These are phyloP conservation scores for Tuberolachnus salignus DNA, from an alignment of 2,888 invertebrate species.

Conservation along the genomic window DNA sequence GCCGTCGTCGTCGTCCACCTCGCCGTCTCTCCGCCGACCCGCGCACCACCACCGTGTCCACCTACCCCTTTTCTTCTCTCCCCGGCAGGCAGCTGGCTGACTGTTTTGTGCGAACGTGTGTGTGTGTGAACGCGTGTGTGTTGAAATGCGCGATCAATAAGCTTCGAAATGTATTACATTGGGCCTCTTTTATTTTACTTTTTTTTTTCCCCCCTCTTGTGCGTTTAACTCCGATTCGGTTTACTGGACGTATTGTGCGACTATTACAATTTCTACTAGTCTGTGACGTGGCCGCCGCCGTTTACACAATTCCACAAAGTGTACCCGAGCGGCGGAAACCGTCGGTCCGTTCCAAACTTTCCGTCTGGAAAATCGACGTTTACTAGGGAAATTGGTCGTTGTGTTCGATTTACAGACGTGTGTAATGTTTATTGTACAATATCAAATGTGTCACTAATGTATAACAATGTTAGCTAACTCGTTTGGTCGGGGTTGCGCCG, in stretches of 20 bases:
- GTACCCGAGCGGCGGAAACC: background rate
- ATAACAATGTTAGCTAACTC: background rate
- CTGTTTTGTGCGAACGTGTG: conserved; percentile 14
- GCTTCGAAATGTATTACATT: conserved; percentile 45
- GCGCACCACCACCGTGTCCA: conserved; percentile 23
- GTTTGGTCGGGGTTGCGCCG: background rate
- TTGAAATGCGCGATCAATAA: conserved; percentile 56
- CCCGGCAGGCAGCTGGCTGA: conserved; percentile 29
- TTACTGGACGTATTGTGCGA: background rate
- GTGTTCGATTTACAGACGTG: background rate
- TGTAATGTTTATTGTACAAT: no score
- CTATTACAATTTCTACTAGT: background rate
- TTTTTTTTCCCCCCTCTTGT: background rate
- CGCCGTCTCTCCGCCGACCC: conserved; percentile 8
- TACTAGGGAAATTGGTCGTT: background rate
- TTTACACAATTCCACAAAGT: background rate
- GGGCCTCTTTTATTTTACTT: conserved; percentile 8
- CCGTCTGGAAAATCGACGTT: background rate
- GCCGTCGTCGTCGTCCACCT: conserved; percentile 31
- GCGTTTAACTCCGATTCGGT: conserved; percentile 26
- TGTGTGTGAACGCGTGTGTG: conserved; percentile 16
- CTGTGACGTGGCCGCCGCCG: background rate
- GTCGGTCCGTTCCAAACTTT: background rate
- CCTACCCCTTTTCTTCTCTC: conserved; percentile 46
- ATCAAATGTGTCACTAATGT: no score